Conservation (phyloP, 2,888 invertebrate genomes). For the Bimastos eiseni region DNA sequence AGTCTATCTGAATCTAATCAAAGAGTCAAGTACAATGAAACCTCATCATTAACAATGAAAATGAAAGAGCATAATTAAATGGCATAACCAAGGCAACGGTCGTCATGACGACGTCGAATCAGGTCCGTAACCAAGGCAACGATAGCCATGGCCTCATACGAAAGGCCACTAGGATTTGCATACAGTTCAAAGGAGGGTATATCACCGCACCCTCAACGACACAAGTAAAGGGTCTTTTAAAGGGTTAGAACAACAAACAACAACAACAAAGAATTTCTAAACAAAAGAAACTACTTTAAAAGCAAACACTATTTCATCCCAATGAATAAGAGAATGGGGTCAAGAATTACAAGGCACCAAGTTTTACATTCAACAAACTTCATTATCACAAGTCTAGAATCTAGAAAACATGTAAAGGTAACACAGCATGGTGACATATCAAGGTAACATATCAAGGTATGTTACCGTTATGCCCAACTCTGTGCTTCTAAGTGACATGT, state of each 20-base stretch:
- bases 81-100: neutral
- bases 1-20: neutral
- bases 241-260: neutral
- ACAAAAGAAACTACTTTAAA: neutral
- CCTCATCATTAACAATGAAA: neutral
- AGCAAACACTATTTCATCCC: neutral
- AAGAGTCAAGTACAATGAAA: neutral
- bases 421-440: neutral
- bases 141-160: neutral
- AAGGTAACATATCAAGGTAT: no score
- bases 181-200: neutral
- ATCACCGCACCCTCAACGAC: neutral
- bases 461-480: no score
- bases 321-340: neutral
- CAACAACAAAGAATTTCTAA: neutral
- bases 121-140: constrained; percentile 5
- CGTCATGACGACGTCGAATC: neutral
- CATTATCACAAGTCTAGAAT: neutral
- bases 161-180: constrained; percentile 4
- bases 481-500: no score
- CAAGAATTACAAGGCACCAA: neutral
- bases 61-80: neutral
- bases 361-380: neutral
- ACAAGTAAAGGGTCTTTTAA: neutral
- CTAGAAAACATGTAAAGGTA: no score